phyloP scores from a whole-genome alignment of 92 coral and sea anemone species.

The Phenganax subtilis region DNA sequence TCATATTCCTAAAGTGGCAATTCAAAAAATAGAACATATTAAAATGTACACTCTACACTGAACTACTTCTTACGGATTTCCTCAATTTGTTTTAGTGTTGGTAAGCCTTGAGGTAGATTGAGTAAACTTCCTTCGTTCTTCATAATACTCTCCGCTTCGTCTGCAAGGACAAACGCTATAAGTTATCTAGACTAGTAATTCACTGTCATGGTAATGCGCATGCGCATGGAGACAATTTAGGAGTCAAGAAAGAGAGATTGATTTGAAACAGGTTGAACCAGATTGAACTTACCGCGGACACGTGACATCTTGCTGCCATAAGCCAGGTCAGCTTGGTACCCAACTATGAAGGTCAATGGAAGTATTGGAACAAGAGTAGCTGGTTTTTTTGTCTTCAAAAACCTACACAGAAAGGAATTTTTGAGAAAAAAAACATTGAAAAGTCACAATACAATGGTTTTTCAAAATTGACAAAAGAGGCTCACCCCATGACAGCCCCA shows the following conservation, averaged over 20 bases:
- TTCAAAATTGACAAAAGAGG: not conserved
- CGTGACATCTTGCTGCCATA: constrained; percentile 81
- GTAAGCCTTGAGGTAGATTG: constrained; percentile 67
- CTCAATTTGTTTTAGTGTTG: constrained; percentile 72
- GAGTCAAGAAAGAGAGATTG: too few species aligned
- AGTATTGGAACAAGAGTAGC: constrained; percentile 61
- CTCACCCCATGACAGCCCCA: constrained; percentile 78
- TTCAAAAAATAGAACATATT: not conserved
- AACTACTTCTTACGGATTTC: constrained; percentile 34
- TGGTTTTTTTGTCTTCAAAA: constrained; percentile 70
- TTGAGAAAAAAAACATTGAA: not conserved
- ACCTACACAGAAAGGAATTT: constrained; percentile 41
- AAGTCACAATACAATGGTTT: not conserved
- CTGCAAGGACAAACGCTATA: constrained; percentile 44
- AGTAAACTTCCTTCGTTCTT: constrained; percentile 62
- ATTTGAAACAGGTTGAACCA: too few species aligned
- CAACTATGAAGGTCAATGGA: constrained; percentile 81
- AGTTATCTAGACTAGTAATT: too few species aligned
- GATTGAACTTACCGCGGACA: constrained; percentile 61
- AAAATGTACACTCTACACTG: not conserved
- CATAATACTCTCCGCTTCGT: constrained; percentile 88
- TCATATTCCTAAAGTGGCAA: not conserved
- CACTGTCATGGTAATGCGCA: too few species aligned
- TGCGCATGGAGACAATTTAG: too few species aligned
- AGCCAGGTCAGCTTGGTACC: constrained; percentile 78